Base-by-base conservation (phyloP, 1,140 invertebrate genomes). In the Drosophila sp. region DNA sequence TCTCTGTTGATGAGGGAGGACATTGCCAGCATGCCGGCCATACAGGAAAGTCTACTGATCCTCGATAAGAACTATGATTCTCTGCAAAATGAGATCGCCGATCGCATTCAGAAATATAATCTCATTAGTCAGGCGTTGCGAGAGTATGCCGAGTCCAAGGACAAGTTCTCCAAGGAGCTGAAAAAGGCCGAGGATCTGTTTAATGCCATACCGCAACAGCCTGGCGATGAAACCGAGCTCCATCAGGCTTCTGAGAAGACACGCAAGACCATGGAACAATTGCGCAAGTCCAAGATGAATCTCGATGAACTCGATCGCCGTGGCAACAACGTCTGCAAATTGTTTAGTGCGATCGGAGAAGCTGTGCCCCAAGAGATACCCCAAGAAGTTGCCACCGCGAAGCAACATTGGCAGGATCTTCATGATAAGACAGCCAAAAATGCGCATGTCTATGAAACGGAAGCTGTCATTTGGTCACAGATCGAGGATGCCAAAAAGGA, bases 391-490 rank as follows among this genome's bases (percentile, higher is more conserved):
- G 89, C 93, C 2, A 92, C 93, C 14, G 93, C 94, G 8, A 94
- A 95, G 75, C 94, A 95, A 21, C 93, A 94, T n/a, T 98, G 96
- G 94, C 95, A 97, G 76, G 94, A 95, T 50, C 93, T 94, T 11
- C 94, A 96, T 78, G 94, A 96, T 64, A 94, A 94, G 65, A 93
- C 96, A 2, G 94, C 94, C 13, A 95, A 95, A 65, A 94, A 94
- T 66, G 94, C 95, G 8, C 95, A 97, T 91, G 94, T 95, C 46
- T 94, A 96, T 41, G 97, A 99, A 92, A 96, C 97, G 0, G 97
- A 98, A 91, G 93, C 96, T 0, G 95, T 97, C 4, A 96, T 98
- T 48, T 98, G 97, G 97, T 96, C 97, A 76, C 97, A 98, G 91
- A 96, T 98, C 5, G 95, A 97, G 59, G 96, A 97, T 70, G 94